phyloP scores from a whole-genome alignment of 2,113 vertebrate genomes.

The Alosa alosa region DNA sequence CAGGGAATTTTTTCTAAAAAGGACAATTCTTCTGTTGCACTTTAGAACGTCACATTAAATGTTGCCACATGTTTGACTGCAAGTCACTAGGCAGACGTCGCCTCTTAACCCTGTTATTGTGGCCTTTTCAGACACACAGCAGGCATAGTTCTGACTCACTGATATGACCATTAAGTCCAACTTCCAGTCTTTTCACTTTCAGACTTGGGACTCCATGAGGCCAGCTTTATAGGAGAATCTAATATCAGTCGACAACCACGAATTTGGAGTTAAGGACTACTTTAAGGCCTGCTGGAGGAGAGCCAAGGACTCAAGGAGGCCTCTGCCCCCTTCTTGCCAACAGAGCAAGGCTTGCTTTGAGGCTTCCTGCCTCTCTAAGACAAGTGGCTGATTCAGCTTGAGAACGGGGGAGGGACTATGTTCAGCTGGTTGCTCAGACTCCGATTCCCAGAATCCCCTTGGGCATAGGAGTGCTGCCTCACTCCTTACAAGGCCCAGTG shows the following conservation, averaged over 20 bases:
- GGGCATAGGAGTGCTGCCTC: not conserved
- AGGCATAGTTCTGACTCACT: not conserved
- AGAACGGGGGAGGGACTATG: not conserved
- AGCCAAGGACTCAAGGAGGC: not conserved
- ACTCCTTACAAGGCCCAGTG: not conserved
- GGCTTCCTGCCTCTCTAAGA: conserved; percentile 1
- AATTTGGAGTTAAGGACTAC: conserved; percentile 4
- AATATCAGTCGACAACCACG: not conserved
- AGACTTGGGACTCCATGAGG: not conserved
- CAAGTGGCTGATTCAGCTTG: conserved; percentile 20
- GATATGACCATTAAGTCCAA: not conserved
- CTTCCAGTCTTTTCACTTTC: not conserved
- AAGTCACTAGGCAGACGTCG: not conserved
- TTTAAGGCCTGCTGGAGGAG: not conserved
- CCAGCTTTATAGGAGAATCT: not conserved
- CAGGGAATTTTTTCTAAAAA: conserved; percentile 14
- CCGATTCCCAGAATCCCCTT: not conserved
- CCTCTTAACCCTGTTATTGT: not conserved
- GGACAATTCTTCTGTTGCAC: conserved; percentile 31
- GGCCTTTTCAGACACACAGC: not conserved
- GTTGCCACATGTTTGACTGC: conserved; percentile 37
- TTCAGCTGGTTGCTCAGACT: not conserved
- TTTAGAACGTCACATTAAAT: conserved; percentile 37
- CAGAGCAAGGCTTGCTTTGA: not conserved
- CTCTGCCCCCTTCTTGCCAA: conserved; percentile 9